phyloP scores from a whole-genome alignment of 2,888 invertebrate species.

The Pachymerium ferrugineum region DNA sequence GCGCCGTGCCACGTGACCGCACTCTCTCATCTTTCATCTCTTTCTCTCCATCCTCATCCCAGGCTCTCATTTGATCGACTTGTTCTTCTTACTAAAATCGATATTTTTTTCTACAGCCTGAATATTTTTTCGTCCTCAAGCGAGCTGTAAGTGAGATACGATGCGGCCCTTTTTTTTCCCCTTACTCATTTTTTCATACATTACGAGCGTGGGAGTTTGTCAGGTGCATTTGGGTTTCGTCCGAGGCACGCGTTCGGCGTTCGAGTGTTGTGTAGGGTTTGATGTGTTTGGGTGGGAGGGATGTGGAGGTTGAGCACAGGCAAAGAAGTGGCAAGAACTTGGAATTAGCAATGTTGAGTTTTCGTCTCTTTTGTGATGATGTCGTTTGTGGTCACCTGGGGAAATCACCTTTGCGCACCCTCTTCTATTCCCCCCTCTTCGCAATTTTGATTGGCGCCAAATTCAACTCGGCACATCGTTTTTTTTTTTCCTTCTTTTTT shows the following conservation, averaged over 20 bases:
- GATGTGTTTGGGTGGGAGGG: too few relatives aligned
- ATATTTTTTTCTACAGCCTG: slow-evolving; percentile 9
- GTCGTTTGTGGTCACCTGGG: slow-evolving; percentile 27
- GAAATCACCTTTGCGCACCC: slow-evolving; percentile 13
- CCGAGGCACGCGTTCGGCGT: neutral
- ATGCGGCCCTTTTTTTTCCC: too few relatives aligned
- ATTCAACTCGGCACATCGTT: slow-evolving; percentile 27
- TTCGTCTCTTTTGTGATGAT: slow-evolving; percentile 24
- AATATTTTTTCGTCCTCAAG: slow-evolving; percentile 8
- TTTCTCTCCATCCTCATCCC: neutral
- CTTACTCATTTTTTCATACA: neutral
- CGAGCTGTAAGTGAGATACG: too few relatives aligned
- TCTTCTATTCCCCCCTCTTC: neutral
- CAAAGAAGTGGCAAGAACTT: neutral
- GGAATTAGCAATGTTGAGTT: slow-evolving; percentile 22
- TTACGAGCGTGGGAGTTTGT: slow-evolving; percentile 27
- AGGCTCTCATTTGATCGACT: slow-evolving; percentile 3
- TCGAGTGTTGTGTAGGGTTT: neutral
- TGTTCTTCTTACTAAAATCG: slow-evolving; percentile 15
- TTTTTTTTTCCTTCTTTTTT: neutral
- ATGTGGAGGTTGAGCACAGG: too few relatives aligned
- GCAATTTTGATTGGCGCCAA: slow-evolving; percentile 17
- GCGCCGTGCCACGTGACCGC: slow-evolving; percentile 5
- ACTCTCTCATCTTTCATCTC: neutral
- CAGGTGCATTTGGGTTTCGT: slow-evolving; percentile 2